Evolutionary conservation across 2,113 vertebrate genomes (phyloP).

Genomic region (Hystrix brachyura): DNA sequence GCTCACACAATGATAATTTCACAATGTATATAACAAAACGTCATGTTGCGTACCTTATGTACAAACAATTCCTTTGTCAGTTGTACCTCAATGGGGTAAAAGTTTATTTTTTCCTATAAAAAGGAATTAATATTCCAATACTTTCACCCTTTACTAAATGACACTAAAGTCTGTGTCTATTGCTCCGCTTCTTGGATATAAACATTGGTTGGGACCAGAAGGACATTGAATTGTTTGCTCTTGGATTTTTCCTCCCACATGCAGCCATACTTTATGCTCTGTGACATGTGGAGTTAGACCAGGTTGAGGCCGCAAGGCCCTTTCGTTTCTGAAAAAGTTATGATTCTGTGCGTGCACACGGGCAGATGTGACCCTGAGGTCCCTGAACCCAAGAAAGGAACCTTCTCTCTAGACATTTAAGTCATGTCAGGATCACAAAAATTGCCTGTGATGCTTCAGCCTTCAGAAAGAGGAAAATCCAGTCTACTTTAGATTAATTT

Average conservation of each 20-base stretch:
- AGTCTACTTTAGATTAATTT: constrained; percentile 19
- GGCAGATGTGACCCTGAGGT: background rate
- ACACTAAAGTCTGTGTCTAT: constrained; percentile 32
- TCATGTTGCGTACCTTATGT: background rate
- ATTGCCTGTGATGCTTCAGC: background rate
- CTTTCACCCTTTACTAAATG: constrained; percentile 4
- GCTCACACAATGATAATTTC: background rate
- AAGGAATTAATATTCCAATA: constrained; percentile 10
- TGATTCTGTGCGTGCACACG: background rate
- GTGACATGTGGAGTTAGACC: background rate
- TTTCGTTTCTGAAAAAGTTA: background rate
- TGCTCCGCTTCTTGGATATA: constrained; percentile 48
- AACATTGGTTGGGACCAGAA: background rate
- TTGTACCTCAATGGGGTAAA: background rate
- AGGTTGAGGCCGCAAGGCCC: background rate
- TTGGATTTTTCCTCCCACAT: background rate
- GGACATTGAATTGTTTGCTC: constrained; percentile 27
- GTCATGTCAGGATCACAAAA: background rate
- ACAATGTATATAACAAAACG: background rate
- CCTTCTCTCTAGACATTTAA: background rate
- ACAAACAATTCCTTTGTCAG: background rate
- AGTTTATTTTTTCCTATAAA: constrained; percentile 12
- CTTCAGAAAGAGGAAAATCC: background rate
- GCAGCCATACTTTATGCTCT: background rate
- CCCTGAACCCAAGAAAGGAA: background rate